A percentile compares a stretch with the other conserved stretches of the same genome.
phyloP scores from a whole-genome alignment of 2,888 invertebrate genomes.

The Blastobasis lacticolella region DNA sequence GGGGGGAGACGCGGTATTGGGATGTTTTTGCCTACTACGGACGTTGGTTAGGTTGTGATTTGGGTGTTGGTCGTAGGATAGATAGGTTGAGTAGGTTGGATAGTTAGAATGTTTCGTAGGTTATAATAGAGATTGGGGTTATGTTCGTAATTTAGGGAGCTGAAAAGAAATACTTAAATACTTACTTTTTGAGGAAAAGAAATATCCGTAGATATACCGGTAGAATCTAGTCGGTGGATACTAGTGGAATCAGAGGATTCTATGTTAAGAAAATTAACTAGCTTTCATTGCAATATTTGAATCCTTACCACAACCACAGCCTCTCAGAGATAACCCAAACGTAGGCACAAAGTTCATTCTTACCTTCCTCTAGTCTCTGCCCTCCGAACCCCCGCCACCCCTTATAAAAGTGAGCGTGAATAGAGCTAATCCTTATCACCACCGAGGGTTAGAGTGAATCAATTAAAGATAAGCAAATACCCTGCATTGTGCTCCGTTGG shows the following conservation, averaged over 20 bases:
- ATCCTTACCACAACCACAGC: neutral
- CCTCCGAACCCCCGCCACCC: constrained; percentile 47
- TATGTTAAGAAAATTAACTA: no score
- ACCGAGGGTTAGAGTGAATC: constrained; percentile 67
- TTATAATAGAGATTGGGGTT: no score
- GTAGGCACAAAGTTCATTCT: constrained; percentile 15
- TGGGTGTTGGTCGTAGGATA: no score
- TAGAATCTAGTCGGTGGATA: no score
- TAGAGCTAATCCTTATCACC: constrained; percentile 70
- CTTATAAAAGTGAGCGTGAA: constrained; percentile 73
- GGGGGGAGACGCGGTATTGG: constrained; percentile 20
- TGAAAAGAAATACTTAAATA: no score
- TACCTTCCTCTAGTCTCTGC: constrained; percentile 28
- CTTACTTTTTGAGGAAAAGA: no score
- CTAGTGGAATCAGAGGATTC: no score
- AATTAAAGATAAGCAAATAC: constrained; percentile 75
- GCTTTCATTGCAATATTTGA: neutral
- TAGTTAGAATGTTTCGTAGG: no score
- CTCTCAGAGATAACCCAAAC: constrained; percentile 15
- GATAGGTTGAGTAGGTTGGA: no score
- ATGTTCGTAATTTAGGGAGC: no score
- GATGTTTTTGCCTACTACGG: constrained; percentile 4
- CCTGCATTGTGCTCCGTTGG: constrained; percentile 48
- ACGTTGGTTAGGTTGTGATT: neutral
- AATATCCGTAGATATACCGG: no score